Evolutionary conservation across 2,888 invertebrate species (phyloP), one percentile per base, ranked within the genome.

Genomic region (Papilio gigon): DNA sequence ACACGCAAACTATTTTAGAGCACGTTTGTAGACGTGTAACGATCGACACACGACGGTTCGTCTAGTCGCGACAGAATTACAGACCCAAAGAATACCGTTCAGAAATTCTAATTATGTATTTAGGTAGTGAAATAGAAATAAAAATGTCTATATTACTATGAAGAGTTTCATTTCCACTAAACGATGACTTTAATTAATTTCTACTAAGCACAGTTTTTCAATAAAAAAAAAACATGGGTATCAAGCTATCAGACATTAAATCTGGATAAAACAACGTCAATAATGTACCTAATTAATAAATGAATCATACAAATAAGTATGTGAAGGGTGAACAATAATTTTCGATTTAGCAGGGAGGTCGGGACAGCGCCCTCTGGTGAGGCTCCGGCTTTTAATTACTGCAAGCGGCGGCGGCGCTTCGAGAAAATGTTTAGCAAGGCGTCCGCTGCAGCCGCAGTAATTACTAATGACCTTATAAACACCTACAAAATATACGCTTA

Each of bases 361-460:
- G 44, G 17, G 47, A 47, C 12, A 47, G 47, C 47, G 79, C 80
- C 78, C 83, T 75, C 76, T 71, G 74, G 75, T 69, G 73, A 79
- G 77, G 79, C 80, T 80, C 81, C 81, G 86, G 85, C 85, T 88
- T 89, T 88, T 90, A 90, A 90, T 91, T 90, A 89, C 88, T 84
- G 76, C 83, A 81, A 76, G 77, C 77, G 78, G 78, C 47, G 80
- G 75, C 74, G 77, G 80, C 75, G 81, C 77, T 81, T 83, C 81
- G 80, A 83, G 89, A 87, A 88, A 90, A 90, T 89, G 89, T 89
- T 90, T 87, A 85, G 87, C 85, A 80, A 80, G 85, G 82, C 85
- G 88, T 88, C 89, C 84, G 81, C 78, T 74, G 79, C 89, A 88
- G 84, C 83, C 83, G 83, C 80, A 77, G 74, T 88, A 89, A 90